Base-by-base conservation (phyloP, 1,140 invertebrate species). In the Metopolophium dirhodum region DNA sequence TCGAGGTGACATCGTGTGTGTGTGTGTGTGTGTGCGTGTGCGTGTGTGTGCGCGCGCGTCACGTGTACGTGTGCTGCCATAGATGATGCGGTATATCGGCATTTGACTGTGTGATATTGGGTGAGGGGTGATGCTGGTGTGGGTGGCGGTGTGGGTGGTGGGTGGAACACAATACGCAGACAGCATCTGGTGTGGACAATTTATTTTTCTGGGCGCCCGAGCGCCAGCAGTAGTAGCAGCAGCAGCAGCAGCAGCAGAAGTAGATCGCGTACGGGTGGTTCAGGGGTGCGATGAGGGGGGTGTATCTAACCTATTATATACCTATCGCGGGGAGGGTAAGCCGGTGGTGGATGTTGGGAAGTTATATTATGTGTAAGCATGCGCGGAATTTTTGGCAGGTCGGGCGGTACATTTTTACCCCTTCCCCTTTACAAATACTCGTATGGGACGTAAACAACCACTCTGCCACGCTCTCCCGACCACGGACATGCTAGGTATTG, bases 361-460 rank as follows among this genome's bases (percentile, higher is more conserved):
- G 83, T 77, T 77, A 37, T 85, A 41, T 85, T 85, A 26, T 85
- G 83, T 85, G 37, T 85, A 85, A 85, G 83, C 83, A 85, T 85
- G 83, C 83, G 83, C 83, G 83, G 41, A 41, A 85, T 85, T 85
- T 85, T 85, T 11, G 83, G 83, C 23, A 85, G 83, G 37, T 45
- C 37, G 41, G 83, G 83, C 3, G 37, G 37, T 85, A 26, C 37
- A 41, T 83, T 85, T 85, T 85, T 85, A 41, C 41, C 41, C 1
- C 41, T 20, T 37, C 4, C 41, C 23, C n/a, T 14, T 37, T 83
- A 26, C 37, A 41, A 85, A 85, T 85, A 85, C 37, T 41, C 37
- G 83, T 26, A 41, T 85, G 83, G 22, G 26, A 85, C 61, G 23
- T 23, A 85, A 83, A 83, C 82, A 83, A 35, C 82, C 37, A 22